These are phyloP conservation scores for Acanthurus leucopareius DNA, from an alignment of 2,797 vertebrate genomes.

Conservation along the genomic window DNA sequence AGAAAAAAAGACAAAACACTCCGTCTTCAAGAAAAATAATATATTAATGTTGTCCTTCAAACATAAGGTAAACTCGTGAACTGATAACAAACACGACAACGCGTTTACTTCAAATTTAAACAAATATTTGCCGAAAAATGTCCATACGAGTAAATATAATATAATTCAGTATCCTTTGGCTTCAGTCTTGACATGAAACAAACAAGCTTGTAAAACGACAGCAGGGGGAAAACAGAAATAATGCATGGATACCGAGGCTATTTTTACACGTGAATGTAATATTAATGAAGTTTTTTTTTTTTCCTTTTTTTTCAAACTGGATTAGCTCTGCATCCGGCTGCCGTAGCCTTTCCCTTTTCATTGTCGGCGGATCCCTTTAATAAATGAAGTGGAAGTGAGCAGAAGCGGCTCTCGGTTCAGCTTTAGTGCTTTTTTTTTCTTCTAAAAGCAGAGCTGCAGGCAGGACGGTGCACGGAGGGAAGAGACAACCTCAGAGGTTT, in stretches of 20 bases:
- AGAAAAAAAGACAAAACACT: no score
- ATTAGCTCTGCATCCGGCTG: constrained; percentile 37
- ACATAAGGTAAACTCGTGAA: no score
- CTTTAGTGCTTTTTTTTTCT: background rate
- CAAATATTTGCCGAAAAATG: no score
- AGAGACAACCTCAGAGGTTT: background rate
- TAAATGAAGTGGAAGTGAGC: constrained; percentile 39
- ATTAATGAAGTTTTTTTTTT: constrained; percentile 56
- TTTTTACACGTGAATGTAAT: constrained; percentile 64
- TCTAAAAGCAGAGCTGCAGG: constrained; percentile 30
- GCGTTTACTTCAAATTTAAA: no score
- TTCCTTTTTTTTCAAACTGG: background rate
- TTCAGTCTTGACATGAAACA: background rate
- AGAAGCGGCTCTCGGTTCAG: constrained; percentile 32
- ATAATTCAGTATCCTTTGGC: background rate
- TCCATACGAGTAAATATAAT: no score
- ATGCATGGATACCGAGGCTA: constrained; percentile 46
- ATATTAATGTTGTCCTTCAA: no score
- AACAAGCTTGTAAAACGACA: background rate
- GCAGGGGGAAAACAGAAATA: constrained; percentile 38
- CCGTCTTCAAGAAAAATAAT: no score
- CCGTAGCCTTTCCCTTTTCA: constrained; percentile 36
- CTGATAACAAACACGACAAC: no score
- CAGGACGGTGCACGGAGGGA: background rate
- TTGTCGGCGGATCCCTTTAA: constrained; percentile 59